Conservation (phyloP, 2,113 vertebrate genomes). For the Merops nubicus region DNA sequence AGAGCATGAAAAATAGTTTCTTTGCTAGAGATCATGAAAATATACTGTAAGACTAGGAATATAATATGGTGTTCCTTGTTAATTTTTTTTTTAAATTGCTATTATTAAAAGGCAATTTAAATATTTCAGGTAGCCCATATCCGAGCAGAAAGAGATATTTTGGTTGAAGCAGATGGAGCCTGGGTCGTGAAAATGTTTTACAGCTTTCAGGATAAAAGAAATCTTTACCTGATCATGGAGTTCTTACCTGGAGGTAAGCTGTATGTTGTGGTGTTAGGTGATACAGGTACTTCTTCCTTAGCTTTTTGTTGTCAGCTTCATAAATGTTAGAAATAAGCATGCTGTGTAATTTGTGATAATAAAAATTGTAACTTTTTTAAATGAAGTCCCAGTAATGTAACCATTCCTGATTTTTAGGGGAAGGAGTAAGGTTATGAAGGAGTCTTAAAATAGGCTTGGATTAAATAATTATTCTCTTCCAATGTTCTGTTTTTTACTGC, state of each 20-base stretch:
- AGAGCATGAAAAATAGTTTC: background rate
- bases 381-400: background rate
- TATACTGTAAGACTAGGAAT: background rate
- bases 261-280: background rate
- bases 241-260: constrained; percentile 94
- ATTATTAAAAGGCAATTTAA: too few relatives aligned
- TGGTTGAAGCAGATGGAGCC: constrained; percentile 96
- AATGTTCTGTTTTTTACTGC: background rate
- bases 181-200: constrained; percentile 99
- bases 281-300: background rate
- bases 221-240: constrained; percentile 99
- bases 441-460: background rate
- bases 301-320: background rate
- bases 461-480: background rate
- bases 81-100: too few relatives aligned
- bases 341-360: background rate
- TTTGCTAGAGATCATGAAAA: background rate
- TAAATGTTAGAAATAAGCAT: background rate
- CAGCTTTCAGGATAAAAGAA: constrained; percentile 98
- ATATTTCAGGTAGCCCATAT: constrained; percentile 93
- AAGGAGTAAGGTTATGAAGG: background rate
- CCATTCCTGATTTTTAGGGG: background rate
- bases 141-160: constrained; percentile 94
- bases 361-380: background rate
- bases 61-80: background rate